Evolutionary conservation across 2,888 invertebrate species (phyloP).

Genomic region (Heteropelma amictum): DNA sequence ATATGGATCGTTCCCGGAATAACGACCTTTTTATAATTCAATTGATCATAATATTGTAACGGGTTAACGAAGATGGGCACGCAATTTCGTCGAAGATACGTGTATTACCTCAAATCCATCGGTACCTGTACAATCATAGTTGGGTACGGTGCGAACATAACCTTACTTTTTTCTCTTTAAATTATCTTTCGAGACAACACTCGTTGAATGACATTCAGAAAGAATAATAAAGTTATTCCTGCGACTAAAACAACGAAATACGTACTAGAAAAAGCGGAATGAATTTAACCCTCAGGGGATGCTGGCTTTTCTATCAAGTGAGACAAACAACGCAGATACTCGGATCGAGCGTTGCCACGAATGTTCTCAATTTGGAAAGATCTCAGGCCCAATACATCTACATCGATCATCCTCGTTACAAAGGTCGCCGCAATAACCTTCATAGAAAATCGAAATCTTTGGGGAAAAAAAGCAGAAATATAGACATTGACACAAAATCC

Average conservation of each 20-base stretch:
- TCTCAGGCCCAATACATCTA: conserved; percentile 80
- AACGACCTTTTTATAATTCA: background rate
- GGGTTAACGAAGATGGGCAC: conserved; percentile 16
- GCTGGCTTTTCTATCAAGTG: conserved; percentile 73
- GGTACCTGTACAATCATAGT: conserved; percentile 68
- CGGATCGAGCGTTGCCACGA: conserved; percentile 75
- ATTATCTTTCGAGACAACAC: too few species aligned
- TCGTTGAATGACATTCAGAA: too few species aligned
- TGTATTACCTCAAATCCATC: conserved; percentile 70
- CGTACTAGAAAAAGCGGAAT: conserved; percentile 5
- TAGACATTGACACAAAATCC: too few species aligned
- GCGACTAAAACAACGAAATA: too few species aligned
- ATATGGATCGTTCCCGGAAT: conserved; percentile 19
- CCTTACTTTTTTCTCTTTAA: conserved; percentile 21
- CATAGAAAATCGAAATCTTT: background rate
- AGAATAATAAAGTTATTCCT: too few species aligned
- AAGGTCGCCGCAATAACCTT: conserved; percentile 63
- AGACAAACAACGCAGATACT: conserved; percentile 72
- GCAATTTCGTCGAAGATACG: conserved; percentile 53
- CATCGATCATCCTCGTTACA: conserved; percentile 78
- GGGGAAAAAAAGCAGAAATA: background rate
- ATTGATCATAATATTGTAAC: background rate
- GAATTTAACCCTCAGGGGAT: conserved; percentile 63
- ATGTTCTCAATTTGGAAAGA: conserved; percentile 75
- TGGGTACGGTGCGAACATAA: conserved; percentile 67